Percentiles rank a stretch among this genome's conserved stretches.
Evolutionary conservation across 2,113 vertebrate species (phyloP).

Genomic region (Macrotis lagotis): DNA sequence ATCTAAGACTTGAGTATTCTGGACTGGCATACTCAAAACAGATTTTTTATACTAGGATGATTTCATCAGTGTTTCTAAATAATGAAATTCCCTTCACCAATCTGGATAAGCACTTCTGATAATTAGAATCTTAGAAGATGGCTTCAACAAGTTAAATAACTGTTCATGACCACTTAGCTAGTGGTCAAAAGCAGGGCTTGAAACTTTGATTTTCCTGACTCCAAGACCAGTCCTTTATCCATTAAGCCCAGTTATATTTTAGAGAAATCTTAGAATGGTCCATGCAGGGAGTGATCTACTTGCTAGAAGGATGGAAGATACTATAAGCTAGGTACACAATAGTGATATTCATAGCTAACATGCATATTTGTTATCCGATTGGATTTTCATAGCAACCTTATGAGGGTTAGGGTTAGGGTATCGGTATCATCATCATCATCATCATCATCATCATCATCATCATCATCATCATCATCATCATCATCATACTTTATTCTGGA

Average conservation of each 20-base stretch:
- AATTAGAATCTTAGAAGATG: not conserved
- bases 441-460: no score
- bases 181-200: not conserved
- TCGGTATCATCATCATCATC: no score
- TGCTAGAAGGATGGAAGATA: not conserved
- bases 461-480: no score
- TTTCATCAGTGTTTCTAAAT: not conserved
- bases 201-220: not conserved
- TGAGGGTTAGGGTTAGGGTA: no score
- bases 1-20: conserved; percentile 59
- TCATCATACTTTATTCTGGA: no score
- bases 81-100: not conserved
- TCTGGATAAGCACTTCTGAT: not conserved
- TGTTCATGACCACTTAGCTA: not conserved
- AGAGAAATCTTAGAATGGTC: not conserved
- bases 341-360: no score
- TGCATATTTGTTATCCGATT: no score
- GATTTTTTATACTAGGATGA: not conserved
- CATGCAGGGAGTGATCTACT: not conserved
- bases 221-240: not conserved
- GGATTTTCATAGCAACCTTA: no score
- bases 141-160: not conserved
- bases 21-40: conserved; percentile 11
- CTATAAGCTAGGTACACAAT: no score
- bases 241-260: not conserved